phyloP scores from a whole-genome alignment of 1,140 invertebrate species.

The Drosophila trapezifrons region DNA sequence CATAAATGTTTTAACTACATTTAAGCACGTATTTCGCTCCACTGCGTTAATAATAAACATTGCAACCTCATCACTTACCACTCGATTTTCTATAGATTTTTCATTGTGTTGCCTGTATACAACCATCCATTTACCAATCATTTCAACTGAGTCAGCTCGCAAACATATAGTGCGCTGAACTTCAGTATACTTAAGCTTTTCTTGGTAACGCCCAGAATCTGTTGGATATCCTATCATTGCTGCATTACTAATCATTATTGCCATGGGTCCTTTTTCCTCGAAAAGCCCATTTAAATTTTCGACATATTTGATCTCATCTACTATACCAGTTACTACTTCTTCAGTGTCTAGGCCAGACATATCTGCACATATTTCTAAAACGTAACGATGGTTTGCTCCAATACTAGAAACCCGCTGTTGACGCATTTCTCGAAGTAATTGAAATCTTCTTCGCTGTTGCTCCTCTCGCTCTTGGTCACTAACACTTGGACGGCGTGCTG shows the following conservation, averaged over 20 bases:
- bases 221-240: constrained; percentile 77
- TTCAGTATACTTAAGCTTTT: constrained; percentile 70
- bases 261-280: constrained; percentile 83
- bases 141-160: constrained; percentile 84
- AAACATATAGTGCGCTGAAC: constrained; percentile 85
- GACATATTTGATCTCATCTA: constrained; percentile 87
- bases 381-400: constrained; percentile 86
- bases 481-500: constrained; percentile 56
- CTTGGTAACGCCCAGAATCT: constrained; percentile 86
- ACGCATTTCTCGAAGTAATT: constrained; percentile 55
- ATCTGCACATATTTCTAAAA: constrained; percentile 87
- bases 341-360: constrained; percentile 86
- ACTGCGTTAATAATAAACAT: constrained; percentile 83
- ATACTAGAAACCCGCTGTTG: constrained; percentile 64
- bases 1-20: constrained; percentile 85
- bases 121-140: constrained; percentile 85
- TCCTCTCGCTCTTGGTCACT: constrained; percentile 69
- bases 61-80: constrained; percentile 85
- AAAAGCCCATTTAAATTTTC: constrained; percentile 86
- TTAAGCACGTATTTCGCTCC: constrained; percentile 80
- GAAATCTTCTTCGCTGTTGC: constrained; percentile 50
- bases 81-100: constrained; percentile 85
- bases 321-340: constrained; percentile 87
- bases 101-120: constrained; percentile 85
- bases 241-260: constrained; percentile 86